phyloP scores from a whole-genome alignment of 1,140 invertebrate species.

The Maconellicoccus hirsutus region DNA sequence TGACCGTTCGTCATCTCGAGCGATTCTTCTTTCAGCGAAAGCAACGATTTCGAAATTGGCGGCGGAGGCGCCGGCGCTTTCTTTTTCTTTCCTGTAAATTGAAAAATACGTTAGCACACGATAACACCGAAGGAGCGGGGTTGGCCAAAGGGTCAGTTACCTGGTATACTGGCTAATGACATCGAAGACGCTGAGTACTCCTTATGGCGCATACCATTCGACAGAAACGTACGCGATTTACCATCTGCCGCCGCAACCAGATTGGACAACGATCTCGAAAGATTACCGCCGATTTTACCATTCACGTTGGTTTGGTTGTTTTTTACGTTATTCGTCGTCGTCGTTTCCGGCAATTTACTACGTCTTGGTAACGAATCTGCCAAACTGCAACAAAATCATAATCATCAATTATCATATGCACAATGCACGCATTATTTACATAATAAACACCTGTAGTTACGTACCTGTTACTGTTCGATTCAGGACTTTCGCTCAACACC shows the following conservation, averaged over 20 bases:
- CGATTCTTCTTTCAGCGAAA: not conserved
- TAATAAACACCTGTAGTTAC: too few relatives aligned
- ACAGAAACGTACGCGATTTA: slow-evolving; percentile 22
- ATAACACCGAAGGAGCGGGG: too few relatives aligned
- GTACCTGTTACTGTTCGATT: slow-evolving; percentile 32
- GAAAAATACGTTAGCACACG: too few relatives aligned
- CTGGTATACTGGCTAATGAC: slow-evolving; percentile 23
- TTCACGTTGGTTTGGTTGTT: not conserved
- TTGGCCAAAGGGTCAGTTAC: slow-evolving; percentile 14
- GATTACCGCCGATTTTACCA: slow-evolving; percentile 23
- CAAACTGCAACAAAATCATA: slow-evolving; percentile 24
- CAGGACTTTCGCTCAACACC: slow-evolving; percentile 45
- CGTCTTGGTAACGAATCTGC: slow-evolving; percentile 30
- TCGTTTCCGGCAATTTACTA: slow-evolving; percentile 27
- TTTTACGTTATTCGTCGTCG: slow-evolving; percentile 16
- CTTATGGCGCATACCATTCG: slow-evolving; percentile 24
- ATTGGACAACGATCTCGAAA: slow-evolving; percentile 32
- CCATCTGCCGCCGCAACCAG: slow-evolving; percentile 27
- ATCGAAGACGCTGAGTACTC: slow-evolving; percentile 25
- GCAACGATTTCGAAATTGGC: not conserved
- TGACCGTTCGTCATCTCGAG: not conserved
- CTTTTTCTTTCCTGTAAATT: not conserved
- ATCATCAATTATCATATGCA: too few relatives aligned
- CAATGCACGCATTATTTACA: too few relatives aligned
- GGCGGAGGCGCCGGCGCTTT: slow-evolving; percentile 10